Evolutionary conservation across 1,140 invertebrate genomes (phyloP).

Genomic region (Phymorhynchus buccinoides): DNA sequence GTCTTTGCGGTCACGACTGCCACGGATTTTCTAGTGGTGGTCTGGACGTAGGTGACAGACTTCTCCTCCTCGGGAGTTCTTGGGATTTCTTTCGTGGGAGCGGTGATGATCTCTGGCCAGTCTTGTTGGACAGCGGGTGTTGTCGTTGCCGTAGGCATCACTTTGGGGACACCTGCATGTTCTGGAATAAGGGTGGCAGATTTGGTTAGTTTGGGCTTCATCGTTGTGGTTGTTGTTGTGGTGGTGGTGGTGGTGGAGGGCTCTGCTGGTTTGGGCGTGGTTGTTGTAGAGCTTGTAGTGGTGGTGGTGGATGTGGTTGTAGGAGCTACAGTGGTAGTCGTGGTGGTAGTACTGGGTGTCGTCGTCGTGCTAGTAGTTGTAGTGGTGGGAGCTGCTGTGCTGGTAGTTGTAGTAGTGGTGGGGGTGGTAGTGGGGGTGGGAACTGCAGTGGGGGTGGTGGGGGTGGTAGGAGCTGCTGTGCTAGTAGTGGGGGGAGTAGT

Average conservation of each 20-base stretch:
- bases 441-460: not conserved
- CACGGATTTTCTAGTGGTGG: constrained; percentile 10
- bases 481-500: not conserved
- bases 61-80: not conserved
- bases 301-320: not conserved
- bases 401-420: not conserved
- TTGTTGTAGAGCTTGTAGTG: not conserved
- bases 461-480: too few relatives aligned
- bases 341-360: not conserved
- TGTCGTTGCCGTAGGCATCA: not conserved
- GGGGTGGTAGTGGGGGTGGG: not conserved
- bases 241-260: too few relatives aligned
- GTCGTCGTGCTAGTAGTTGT: not conserved
- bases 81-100: not conserved
- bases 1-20: not conserved
- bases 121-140: not conserved
- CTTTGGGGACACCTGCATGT: not conserved
- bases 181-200: not conserved
- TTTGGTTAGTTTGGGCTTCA: not conserved
- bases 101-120: not conserved
- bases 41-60: not conserved
- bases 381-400: not conserved
- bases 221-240: constrained; percentile 1
- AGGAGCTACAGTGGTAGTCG: not conserved
- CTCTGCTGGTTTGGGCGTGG: not conserved